Base-by-base conservation (phyloP, 1,140 invertebrate species). In the Battus philenor region DNA sequence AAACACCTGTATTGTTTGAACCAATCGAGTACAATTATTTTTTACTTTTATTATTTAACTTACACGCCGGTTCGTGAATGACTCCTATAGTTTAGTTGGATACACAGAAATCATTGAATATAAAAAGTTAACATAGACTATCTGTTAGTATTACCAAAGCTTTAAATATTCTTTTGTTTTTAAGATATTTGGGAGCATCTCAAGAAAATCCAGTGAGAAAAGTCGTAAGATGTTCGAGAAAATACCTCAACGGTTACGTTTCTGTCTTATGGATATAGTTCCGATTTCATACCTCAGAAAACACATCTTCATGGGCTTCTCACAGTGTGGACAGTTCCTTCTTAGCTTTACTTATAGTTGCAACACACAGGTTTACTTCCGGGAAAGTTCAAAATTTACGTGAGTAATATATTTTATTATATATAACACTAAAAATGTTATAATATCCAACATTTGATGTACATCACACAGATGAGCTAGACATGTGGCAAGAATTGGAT, bases 231-330 rank as follows among this genome's bases (percentile, higher is more conserved):
- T 87, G 53, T 90, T 90, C 67, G 87, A 89, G 44, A 81, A 83
- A 63, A 89, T 91, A 62, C 90, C 90, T 66, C 87, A 84, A 53
- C 85, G 90, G 58, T 85, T 90, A 56, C 86, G 88, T 30, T 88
- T 89, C 56, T 89, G 88, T 58, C 86, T 90, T 33, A 88, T 89
- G 81, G 88, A 90, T 45, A 86, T 90, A 60, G 81, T 87, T 55
- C 87, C 86, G 15, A 69, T 70, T 20, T 50, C 65, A 11, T 82
- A 81, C 54, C 70, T 76, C 73, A 84, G 64, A 52, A 88, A 89
- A 49, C 94, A 98, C 86, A 91, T 97, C 24, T 95, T 97, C 72
- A 94, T 98, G 91, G 97, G 97, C 4, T 93, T 97, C 59, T 96
- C 95, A 13, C 92, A 95, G 63, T 97, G 95, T 86, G 96, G 96